A percentile compares a stretch with the other conserved stretches of the same genome.
Evolutionary conservation across 64 coral and sea anemone species (phyloP).

Genomic region (Stylophora pistillata): DNA sequence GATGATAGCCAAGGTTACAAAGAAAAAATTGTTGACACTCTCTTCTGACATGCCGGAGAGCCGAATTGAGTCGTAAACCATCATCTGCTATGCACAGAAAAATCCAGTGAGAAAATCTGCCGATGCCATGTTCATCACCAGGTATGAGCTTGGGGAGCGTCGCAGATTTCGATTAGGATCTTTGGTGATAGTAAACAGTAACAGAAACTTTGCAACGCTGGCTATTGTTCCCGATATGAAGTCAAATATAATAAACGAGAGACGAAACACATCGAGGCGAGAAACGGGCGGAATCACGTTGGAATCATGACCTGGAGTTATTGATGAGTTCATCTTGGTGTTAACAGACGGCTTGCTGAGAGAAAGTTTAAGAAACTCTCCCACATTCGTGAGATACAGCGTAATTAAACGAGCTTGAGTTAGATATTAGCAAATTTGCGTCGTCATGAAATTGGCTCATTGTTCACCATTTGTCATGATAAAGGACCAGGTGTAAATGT

Average conservation of each 20-base stretch:
- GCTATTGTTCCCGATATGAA: not conserved
- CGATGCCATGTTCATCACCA: not conserved
- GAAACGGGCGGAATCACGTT: not conserved
- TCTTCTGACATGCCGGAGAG: not conserved
- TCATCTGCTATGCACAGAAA: not conserved
- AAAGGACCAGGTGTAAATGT: too few species aligned
- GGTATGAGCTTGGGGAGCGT: not conserved
- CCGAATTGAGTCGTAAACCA: not conserved
- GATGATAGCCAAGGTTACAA: not conserved
- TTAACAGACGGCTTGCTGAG: too few species aligned
- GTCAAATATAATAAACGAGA: not conserved
- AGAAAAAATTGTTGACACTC: not conserved
- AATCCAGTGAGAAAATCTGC: constrained; percentile 8
- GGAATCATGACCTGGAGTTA: too few species aligned
- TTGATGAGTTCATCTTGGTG: not conserved
- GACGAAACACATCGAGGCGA: not conserved
- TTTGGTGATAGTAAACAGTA: constrained; percentile 1
- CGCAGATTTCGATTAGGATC: constrained; percentile 1
- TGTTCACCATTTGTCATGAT: too few species aligned
- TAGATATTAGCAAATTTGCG: too few species aligned
- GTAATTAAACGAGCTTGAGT: too few species aligned
- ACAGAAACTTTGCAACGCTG: not conserved
- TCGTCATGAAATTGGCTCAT: too few species aligned
- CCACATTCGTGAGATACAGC: too few species aligned
- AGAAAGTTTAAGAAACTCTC: too few species aligned